Evolutionary conservation across 2,888 invertebrate genomes (phyloP).

Genomic region (Biston betularia): DNA sequence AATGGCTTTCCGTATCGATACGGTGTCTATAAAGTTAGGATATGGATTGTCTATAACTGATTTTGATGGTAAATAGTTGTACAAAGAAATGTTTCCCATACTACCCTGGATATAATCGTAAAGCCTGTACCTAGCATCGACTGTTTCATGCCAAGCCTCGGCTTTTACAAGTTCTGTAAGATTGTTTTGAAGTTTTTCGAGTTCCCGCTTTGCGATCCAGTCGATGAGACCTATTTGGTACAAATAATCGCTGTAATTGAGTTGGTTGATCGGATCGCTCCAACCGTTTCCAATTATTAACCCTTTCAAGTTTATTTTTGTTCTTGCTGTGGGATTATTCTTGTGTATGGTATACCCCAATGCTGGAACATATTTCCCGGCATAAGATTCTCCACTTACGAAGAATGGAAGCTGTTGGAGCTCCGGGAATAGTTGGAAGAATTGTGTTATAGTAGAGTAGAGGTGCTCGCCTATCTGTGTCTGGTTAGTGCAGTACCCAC

Average conservation of each 20-base stretch:
- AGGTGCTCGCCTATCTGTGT: conserved; percentile 93
- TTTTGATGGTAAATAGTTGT: conserved; percentile 6
- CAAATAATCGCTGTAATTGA: conserved; percentile 92
- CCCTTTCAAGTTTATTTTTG: conserved; percentile 91
- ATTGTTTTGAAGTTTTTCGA: conserved; percentile 85
- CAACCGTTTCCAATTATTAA: conserved; percentile 93
- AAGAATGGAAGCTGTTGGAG: conserved; percentile 92
- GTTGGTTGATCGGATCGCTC: conserved; percentile 91
- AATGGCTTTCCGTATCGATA: conserved; percentile 89
- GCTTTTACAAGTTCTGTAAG: conserved; percentile 64
- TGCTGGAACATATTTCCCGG: conserved; percentile 92
- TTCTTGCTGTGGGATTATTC: conserved; percentile 86
- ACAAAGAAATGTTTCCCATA: neutral
- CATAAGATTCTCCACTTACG: conserved; percentile 96
- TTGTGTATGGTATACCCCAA: conserved; percentile 90
- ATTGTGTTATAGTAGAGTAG: conserved; percentile 91
- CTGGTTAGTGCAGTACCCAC: conserved; percentile 93
- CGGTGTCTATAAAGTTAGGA: conserved; percentile 89
- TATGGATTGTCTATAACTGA: conserved; percentile 63
- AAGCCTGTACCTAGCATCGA: conserved; percentile 83
- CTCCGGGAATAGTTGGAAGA: conserved; percentile 94
- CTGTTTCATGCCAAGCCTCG: conserved; percentile 85
- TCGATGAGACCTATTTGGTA: conserved; percentile 92
- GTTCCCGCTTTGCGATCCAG: conserved; percentile 85
- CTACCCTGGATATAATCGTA: conserved; percentile 82